These are phyloP conservation scores for Psittacula cyanocephala DNA, from an alignment of 2,113 vertebrate genomes.

Conservation along the genomic window DNA sequence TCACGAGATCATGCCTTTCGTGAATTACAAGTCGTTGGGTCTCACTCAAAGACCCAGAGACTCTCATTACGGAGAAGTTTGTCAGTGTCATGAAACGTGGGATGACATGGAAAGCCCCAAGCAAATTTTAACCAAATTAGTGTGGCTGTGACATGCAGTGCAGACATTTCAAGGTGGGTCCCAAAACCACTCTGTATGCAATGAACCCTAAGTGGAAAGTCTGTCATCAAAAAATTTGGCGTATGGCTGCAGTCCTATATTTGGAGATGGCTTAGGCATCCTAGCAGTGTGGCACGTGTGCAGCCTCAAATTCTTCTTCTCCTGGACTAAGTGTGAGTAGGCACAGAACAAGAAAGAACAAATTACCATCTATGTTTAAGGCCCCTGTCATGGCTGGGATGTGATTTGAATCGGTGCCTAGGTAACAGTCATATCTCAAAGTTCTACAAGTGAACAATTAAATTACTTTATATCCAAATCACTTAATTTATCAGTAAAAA, in stretches of 20 bases:
- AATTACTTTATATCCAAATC: neutral
- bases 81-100: neutral
- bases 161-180: neutral
- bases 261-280: neutral
- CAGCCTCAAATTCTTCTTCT: neutral
- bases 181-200: accelerated
- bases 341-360: neutral
- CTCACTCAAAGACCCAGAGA: neutral
- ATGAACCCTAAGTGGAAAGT: neutral
- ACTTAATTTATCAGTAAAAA: neutral
- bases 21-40: neutral
- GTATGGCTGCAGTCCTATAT: neutral
- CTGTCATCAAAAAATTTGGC: accelerated
- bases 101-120: neutral
- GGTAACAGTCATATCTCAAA: neutral
- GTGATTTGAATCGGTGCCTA: neutral
- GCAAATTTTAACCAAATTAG: neutral
- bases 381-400: accelerated
- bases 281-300: accelerated
- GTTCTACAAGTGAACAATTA: accelerated
- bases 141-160: accelerated
- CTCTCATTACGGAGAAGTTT: neutral
- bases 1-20: neutral
- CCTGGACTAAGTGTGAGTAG: neutral
- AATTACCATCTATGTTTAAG: accelerated